Percentiles rank a stretch among this genome's conserved stretches.
These are phyloP conservation scores for Pristiophorus japonicus DNA, from an alignment of 2,113 vertebrate genomes.

Conservation along the genomic window DNA sequence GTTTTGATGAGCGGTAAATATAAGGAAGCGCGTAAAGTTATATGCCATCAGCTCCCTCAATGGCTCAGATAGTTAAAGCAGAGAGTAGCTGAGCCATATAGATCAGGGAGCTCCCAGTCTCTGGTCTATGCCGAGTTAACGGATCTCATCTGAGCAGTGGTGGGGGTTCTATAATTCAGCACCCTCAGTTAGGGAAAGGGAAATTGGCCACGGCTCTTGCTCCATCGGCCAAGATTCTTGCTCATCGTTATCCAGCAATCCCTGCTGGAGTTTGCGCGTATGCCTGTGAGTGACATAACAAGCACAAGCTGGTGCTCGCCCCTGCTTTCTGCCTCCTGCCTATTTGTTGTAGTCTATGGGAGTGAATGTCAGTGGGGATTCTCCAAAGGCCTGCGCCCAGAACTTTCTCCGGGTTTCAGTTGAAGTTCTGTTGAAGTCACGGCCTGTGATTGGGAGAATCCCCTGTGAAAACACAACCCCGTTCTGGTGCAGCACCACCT, in stretches of 20 bases:
- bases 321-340: neutral
- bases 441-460: too few relatives aligned
- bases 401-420: too few relatives aligned
- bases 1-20: neutral
- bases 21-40: neutral
- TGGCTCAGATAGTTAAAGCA: neutral
- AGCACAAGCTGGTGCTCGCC: neutral
- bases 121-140: neutral
- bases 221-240: too few relatives aligned
- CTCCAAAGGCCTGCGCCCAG: neutral
- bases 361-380: neutral
- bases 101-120: neutral
- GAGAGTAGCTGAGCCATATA: neutral
- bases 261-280: neutral
- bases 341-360: neutral
- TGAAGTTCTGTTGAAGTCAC: too few relatives aligned
- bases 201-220: neutral
- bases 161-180: neutral
- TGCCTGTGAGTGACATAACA: neutral
- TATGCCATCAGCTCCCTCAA: conserved; percentile 6
- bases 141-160: neutral
- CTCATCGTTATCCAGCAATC: neutral
- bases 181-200: neutral
- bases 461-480: too few relatives aligned
- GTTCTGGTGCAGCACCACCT: neutral